Evolutionary conservation across 2,113 vertebrate species (phyloP), one percentile per base, ranked within the genome.

Genomic region (Chaetodon auriga): DNA sequence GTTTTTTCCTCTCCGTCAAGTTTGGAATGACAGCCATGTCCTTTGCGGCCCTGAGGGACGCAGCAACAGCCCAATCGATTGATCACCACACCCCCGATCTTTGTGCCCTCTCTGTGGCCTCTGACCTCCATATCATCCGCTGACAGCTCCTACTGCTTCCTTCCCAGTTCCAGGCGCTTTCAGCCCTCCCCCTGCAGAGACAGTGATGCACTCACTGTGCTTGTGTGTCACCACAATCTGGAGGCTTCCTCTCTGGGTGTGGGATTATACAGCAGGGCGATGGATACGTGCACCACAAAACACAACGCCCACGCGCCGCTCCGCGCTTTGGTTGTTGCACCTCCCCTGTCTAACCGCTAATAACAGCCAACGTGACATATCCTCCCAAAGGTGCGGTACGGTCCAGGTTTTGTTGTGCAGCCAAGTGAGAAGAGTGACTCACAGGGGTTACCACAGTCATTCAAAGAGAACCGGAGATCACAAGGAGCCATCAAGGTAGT

Each of bases 81-180:
- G 89, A 89, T 92, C 81, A 30, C 71, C 70, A 3, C 53, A 35
- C 14, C 73, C 68, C 74, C 46, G 36, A 82, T 86, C 81, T 63
- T 62, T 63, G 61, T 81, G 77, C 78, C 81, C 76, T 35, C 55
- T 66, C 60, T 11, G 25, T 79, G 85, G 10, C 81, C 87, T 86
- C 30, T 91, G 85, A 91, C 92, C 89, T 84, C 77, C 65, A 45
- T 6, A 53, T 90, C 70, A 83, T 84, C 81, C 0, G 16, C 76
- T 83, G 87, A 90, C 91, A 81, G 75, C 82, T 88, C 81, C 86
- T 41, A 51, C 75, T 69, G 64, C 78, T 84, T 54, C 71, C 57
- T 15, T 15, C 41, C 15, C 48, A 68, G 76, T 82, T 77, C 36
- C 23, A 30, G 57, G 66, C 77, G 61, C 38, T 15, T 68, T 38